phyloP scores from a whole-genome alignment of 2,797 vertebrate genomes.

The Sebastes cheni region DNA sequence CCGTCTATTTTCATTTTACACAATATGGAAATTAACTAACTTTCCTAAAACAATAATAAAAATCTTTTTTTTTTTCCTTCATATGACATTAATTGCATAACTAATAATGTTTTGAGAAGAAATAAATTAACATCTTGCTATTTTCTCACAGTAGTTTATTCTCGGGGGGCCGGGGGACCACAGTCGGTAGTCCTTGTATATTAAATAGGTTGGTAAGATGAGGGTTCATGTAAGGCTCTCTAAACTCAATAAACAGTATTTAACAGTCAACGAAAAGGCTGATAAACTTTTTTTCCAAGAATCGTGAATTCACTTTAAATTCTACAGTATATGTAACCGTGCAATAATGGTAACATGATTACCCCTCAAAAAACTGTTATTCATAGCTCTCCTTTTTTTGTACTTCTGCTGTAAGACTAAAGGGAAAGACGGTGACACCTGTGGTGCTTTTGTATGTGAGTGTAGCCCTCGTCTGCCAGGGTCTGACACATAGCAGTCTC shows the following conservation, averaged over 20 bases:
- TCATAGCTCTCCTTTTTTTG: background rate
- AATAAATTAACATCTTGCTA: too few relatives aligned
- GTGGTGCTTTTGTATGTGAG: background rate
- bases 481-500: background rate
- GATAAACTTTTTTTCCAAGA: background rate
- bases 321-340: background rate
- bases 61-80: accelerated
- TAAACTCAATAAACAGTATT: background rate
- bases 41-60: too few relatives aligned
- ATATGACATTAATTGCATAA: too few relatives aligned
- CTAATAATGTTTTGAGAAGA: too few relatives aligned
- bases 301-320: background rate
- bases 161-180: accelerated
- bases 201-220: too few relatives aligned
- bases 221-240: background rate
- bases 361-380: background rate
- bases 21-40: too few relatives aligned
- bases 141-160: too few relatives aligned
- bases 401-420: background rate
- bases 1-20: accelerated
- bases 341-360: background rate
- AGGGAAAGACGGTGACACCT: background rate
- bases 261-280: background rate
- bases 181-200: too few relatives aligned
- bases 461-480: background rate